Evolutionary conservation across 1,140 invertebrate genomes (phyloP), one percentile per base, ranked within the genome.

Genomic region (Melitaea cinxia): DNA sequence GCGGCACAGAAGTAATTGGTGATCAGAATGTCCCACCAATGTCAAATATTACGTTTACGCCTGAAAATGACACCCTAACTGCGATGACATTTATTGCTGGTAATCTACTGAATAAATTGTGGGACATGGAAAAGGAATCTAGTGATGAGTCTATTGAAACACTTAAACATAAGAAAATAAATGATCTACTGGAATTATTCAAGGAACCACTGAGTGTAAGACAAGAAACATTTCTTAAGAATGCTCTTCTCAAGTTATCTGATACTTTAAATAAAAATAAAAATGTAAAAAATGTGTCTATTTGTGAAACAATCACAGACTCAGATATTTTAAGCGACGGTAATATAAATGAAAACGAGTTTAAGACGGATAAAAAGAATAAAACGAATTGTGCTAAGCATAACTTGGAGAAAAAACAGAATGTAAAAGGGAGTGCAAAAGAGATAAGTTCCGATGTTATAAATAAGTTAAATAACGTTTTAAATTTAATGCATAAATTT

Each of bases 51-150:
- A 86, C 82, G 21, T 90, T 90, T 57, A 85, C 84, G 4, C 77
- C 81, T n/a, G 85, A 88, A 77, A 90, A 90, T 60, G 88, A 90
- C 52, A 88, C 88, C 3, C 60, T 88, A 17, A 82, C 78, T 23
- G 85, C 88, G 52, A 85, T 90, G 81, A 80, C 85, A 2, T 88
- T 77, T 39, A 88, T 90, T 53, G 88, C 88, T 58, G 88, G 88
- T 24, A 88, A 88, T 76, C 60, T 90, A 26, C 69, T 90, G 17
- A 88, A 81, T 70, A 85, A 85, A 65, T 45, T 90, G 45, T 90
- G 88, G 88, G 75, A 85, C 62, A 82, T 90, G 64, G 82, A 90
- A 73, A 86, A 78, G 67, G 80, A 85, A 35, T 56, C 73, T 0
- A 68, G 45, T 17, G 78, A 78, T 80, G 80, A 1, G 59, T 75